Evolutionary conservation across 92 coral and sea anemone genomes (phyloP), one percentile per base, ranked within the genome.

Genomic region (Porites rus): DNA sequence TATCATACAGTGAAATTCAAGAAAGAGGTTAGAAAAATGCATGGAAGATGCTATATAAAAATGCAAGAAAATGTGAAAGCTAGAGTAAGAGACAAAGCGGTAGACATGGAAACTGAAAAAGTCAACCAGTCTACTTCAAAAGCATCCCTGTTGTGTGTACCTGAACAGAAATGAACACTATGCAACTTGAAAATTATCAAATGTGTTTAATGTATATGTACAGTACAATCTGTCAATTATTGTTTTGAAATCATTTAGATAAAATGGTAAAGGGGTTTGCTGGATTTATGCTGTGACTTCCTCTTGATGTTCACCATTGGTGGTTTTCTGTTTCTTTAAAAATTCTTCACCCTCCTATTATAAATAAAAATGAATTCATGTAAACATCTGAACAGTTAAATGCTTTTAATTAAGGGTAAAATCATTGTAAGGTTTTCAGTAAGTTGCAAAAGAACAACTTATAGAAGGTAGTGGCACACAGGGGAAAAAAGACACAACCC

Each of bases 261-360:
- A 51, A 3, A 43, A 22, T 63, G 14, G 22, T 59, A 60, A 60
- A 83, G 73, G 73, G 8, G 19, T 4, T 24, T 25, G 18, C 4
- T 20, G 11, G 18, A 51, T 7, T 69, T 58, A 77, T 76, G 88
- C 88, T 28, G 75, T 77, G 19, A 85, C 88, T 85, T 67, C 93
- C 3, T 82, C 93, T 19, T 80, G 83, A 10, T 90, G 88, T 4
- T 76, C 76, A n/a, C 88, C 91, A 11, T 86, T 77, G 46, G 84
- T 74, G 56, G 89, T 79, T 76, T 90, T 90, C 80, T 86, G 87
- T 75, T 77, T 86, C 79, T 90, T 90, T 58, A 82, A 65, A 63
- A 19, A 76, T 69, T 90, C 93, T 65, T 90, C 93, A 82, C 85
- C 93, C 80, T 90, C 90, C 93, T 90, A 71, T 19, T 65, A 72